Base-by-base conservation (phyloP, 2,113 vertebrate species). In the Triplophysa siluroides region DNA sequence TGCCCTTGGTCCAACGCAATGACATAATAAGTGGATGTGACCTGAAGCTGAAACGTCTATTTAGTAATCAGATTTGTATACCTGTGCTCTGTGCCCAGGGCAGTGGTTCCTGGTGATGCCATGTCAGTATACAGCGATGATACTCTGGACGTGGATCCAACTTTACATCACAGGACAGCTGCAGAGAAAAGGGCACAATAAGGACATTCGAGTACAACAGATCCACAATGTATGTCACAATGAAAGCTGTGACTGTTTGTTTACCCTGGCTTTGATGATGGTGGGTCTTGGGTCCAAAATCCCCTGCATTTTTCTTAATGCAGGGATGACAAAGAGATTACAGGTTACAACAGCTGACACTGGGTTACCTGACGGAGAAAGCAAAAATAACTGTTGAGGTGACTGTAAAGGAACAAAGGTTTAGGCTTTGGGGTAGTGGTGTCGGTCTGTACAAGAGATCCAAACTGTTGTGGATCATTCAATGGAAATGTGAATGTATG, bases 31-130 rank as follows among this genome's bases (percentile, higher is more conserved):
- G 33, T 38, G 33, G 6, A 4, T 33, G 33, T 33, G 33, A 33
- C 33, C 33, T 33, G 33, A 5, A 4, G 33, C 33, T 33, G 54
- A 58, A 58, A 58, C 6, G 9, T 8, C 8, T 58, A 21, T 19
- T 1, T 14, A 50, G 47, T 19, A 58, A 58, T 21, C 54, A 58
- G 7, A 12, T 16, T 38, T 43, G 45, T 54, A 54, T 56, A 98
- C 97, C 97, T 96, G 98, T 99, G 93, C 97, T 99, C 90, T 99
- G 98, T 89, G 98, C 98, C 98, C 98, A 99, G 89, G 98, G 98
- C 86, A 99, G 93, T 83, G 97, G 98, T 89, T 99, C 98, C 92
- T 99, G 98, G 90, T 99, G 98, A 92, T 99, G 97, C 98, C 98
- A 99, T 85, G 97, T 99, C 86, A 99, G 90, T 90, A 99, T 98